These are phyloP conservation scores for Polypterus bichir DNA, from an alignment of 2,113 vertebrate species.

Conservation along the genomic window DNA sequence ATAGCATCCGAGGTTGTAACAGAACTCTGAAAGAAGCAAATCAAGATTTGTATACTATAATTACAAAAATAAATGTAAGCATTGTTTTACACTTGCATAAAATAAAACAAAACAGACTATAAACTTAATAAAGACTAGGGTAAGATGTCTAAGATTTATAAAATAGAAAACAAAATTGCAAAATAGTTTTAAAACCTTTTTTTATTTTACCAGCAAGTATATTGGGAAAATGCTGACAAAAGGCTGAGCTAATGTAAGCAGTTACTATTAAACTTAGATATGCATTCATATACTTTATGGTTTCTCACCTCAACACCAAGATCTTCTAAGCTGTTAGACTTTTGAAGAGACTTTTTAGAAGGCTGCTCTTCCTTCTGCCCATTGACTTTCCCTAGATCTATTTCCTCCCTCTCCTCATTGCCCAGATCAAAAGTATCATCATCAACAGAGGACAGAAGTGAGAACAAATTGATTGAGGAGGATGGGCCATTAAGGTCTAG, in stretches of 20 bases:
- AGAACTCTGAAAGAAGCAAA: not conserved
- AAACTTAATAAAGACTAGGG: no score
- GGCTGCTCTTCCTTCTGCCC: slow-evolving; percentile 13
- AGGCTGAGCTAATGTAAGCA: no score
- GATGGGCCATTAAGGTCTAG: slow-evolving; percentile 23
- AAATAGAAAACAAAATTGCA: no score
- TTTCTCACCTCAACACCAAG: slow-evolving; percentile 60
- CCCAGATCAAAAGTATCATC: slow-evolving; percentile 43
- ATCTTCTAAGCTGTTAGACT: slow-evolving; percentile 75
- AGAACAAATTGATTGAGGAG: slow-evolving; percentile 58
- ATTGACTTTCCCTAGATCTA: slow-evolving; percentile 19
- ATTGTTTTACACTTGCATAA: not conserved
- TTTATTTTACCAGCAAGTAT: no score
- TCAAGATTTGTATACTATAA: not conserved
- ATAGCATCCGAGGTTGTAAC: slow-evolving; percentile 23
- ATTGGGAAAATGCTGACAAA: no score
- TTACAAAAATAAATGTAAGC: no score
- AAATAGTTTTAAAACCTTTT: no score
- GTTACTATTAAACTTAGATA: no score
- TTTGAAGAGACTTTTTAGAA: slow-evolving; percentile 28
- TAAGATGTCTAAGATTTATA: no score
- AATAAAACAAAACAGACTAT: not conserved
- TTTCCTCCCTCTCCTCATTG: slow-evolving; percentile 39
- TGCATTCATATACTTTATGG: no score
- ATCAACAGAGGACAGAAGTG: slow-evolving; percentile 59